Evolutionary conservation across 1,140 invertebrate species (phyloP), one percentile per base, ranked within the genome.

Genomic region (Drosophila arawakana): DNA sequence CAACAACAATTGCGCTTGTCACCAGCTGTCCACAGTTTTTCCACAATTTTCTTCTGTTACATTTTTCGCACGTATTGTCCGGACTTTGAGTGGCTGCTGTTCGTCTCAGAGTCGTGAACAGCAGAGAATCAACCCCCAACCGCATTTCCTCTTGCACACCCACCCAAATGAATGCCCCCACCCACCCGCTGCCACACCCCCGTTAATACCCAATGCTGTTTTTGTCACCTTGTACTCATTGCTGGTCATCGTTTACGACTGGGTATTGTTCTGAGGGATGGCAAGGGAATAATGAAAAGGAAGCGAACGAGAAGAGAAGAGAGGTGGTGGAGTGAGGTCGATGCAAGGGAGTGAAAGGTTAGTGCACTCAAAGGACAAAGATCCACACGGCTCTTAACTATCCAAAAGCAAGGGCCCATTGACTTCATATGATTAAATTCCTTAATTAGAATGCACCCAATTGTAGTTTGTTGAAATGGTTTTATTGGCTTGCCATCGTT

Each of bases 11-110:
- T 88, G 82, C 82, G 82, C 82, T 85, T 85, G 81, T 85, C 83
- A 88, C 83, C 82, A 86, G 83, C 83, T 86, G 82, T 86, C 83
- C 76, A 80, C 76, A 88, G 78, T 85, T 85, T 84, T 85, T 85
- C 82, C 75, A 81, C 71, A 76, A 30, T 85, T 86, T 85, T 86
- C 47, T 84, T 85, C 78, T 66, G 55, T 60, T 65, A 71, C 78
- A 81, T 81, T 85, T 82, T 82, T 86, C 83, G 82, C 82, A 86
- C 82, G 79, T 86, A 79, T 79, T 88, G 68, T 81, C 68, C 43
- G 60, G 7, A 71, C 54, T 65, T 76, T 72, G 73, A 76, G 73
- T 76, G 73, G 60, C 55, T 71, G 73, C 73, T 65, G 46, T 52
- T 39, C 34, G 46, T 65, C 54, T 71, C 44, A 41, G 41, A 47